These are phyloP conservation scores for Sialis fuliginosa DNA, from an alignment of 2,888 invertebrate genomes.

Conservation along the genomic window DNA sequence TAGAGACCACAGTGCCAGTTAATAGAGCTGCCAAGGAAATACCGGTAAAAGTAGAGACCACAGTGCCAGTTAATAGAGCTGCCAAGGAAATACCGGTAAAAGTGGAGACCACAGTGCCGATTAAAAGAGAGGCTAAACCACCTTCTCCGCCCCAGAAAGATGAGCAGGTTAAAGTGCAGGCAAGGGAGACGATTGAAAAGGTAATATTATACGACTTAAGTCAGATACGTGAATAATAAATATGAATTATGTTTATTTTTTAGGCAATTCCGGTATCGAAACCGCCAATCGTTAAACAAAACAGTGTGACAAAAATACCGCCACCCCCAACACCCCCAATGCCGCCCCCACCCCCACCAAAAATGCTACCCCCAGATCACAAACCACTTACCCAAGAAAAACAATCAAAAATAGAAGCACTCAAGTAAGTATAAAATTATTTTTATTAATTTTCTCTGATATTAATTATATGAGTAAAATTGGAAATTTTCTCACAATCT, in stretches of 20 bases:
- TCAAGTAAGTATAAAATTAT: conserved; percentile 28
- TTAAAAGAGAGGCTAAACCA: background rate
- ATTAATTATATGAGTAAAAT: too few species aligned
- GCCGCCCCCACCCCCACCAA: conserved; percentile 56
- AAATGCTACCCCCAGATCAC: conserved; percentile 40
- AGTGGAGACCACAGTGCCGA: conserved; percentile 14
- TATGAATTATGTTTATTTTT: conserved; percentile 1
- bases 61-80: background rate
- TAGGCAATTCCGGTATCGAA: conserved; percentile 18
- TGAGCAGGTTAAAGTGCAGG: background rate
- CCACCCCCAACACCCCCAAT: conserved; percentile 28
- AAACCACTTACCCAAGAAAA: conserved; percentile 39
- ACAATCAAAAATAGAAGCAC: conserved; percentile 47
- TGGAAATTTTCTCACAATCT: too few species aligned
- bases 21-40: background rate
- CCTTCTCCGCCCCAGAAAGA: background rate
- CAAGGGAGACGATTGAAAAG: conserved; percentile 2
- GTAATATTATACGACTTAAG: conserved; percentile 1
- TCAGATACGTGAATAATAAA: too few species aligned
- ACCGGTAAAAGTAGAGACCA: background rate
- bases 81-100: conserved; percentile 9
- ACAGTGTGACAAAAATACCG: conserved; percentile 19
- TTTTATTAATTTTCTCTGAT: too few species aligned
- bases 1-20: conserved; percentile 9
- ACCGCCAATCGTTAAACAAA: conserved; percentile 20